Conservation (phyloP, 2,888 invertebrate species). For the Eurytoma californica region DNA sequence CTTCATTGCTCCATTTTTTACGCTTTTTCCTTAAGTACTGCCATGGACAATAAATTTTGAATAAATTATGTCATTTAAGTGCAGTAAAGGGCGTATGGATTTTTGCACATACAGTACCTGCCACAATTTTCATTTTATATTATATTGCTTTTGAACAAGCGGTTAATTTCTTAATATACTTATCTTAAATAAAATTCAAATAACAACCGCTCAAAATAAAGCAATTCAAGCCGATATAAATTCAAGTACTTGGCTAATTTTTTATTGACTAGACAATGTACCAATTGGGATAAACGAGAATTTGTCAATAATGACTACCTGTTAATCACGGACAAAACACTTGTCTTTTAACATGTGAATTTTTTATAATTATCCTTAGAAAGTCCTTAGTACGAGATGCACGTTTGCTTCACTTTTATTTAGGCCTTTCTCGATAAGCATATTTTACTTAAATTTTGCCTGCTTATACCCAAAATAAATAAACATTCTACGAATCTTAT, state of each 20-base stretch:
- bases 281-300: conserved; percentile 8
- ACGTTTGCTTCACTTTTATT: conserved; percentile 29
- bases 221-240: not conserved
- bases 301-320: conserved; percentile 15
- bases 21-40: too few relatives aligned
- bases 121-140: conserved; percentile 37
- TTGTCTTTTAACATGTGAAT: conserved; percentile 2
- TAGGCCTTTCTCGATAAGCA: conserved; percentile 49
- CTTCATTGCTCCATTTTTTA: too few relatives aligned
- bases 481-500: not conserved
- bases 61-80: too few relatives aligned
- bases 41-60: too few relatives aligned
- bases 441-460: conserved; percentile 1
- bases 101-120: not conserved
- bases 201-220: conserved; percentile 8
- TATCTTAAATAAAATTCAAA: conserved; percentile 26
- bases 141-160: not conserved
- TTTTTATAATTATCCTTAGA: conserved; percentile 20
- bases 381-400: conserved; percentile 29
- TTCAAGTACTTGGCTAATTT: conserved; percentile 34
- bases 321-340: not conserved
- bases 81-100: too few relatives aligned
- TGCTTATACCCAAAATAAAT: conserved; percentile 22
- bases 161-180: conserved; percentile 5
- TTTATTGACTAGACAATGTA: conserved; percentile 51